phyloP scores from a whole-genome alignment of 2,113 vertebrate species.

The Enhydra lutris region DNA sequence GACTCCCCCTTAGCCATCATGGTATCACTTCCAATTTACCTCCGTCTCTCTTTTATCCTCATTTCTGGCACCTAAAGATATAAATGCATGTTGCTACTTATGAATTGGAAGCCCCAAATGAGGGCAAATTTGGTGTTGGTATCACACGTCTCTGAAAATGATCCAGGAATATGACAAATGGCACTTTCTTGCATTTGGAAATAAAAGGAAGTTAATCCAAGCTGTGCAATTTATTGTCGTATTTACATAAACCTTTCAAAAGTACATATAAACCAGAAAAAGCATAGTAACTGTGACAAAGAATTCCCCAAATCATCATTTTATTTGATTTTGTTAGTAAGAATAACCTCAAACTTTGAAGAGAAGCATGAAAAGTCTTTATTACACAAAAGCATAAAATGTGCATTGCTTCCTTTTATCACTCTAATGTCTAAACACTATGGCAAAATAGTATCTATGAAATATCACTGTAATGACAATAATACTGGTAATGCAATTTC shows the following conservation, averaged over 20 bases:
- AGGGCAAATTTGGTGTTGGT: neutral
- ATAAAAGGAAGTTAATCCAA: neutral
- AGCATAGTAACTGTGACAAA: neutral
- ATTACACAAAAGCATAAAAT: neutral
- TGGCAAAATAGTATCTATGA: neutral
- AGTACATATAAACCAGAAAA: neutral
- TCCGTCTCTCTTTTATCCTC: neutral
- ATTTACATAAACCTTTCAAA: conserved; percentile 11
- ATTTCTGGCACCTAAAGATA: neutral
- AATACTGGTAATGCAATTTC: neutral
- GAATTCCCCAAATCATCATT: neutral
- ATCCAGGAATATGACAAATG: neutral
- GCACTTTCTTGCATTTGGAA: neutral
- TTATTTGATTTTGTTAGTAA: conserved; percentile 46
- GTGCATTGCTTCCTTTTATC: neutral
- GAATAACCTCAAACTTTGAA: conserved; percentile 18
- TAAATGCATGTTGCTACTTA: neutral
- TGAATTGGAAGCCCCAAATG: neutral
- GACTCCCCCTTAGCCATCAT: fast-evolving
- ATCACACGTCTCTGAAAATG: neutral
- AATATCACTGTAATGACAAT: neutral
- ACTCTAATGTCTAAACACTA: neutral
- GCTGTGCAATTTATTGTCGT: neutral
- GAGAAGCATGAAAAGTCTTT: neutral
- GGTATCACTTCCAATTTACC: neutral